Conservation (phyloP, 2,888 invertebrate species). For the Melanotus villosus region DNA sequence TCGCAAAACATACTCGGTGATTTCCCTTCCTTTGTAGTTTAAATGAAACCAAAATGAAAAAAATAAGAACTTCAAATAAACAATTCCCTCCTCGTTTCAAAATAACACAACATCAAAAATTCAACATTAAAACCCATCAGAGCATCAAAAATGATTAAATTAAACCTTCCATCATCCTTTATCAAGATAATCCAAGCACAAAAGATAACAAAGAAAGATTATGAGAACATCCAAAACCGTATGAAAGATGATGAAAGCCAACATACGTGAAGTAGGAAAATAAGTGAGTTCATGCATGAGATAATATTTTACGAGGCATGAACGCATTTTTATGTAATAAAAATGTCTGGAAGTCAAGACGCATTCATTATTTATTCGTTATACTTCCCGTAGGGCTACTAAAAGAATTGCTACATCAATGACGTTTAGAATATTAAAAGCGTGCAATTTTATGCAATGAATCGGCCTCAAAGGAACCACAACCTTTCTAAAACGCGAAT, state of each 20-base stretch:
- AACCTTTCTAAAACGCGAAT: not conserved
- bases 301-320: constrained; percentile 10
- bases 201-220: constrained; percentile 6
- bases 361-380: constrained; percentile 8
- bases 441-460: not conserved
- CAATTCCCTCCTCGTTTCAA: not conserved
- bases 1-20: too few species aligned
- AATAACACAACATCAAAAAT: not conserved
- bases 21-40: not conserved
- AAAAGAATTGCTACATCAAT: not conserved
- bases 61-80: not conserved
- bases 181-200: not conserved
- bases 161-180: not conserved
- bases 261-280: not conserved
- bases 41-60: not conserved
- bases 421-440: not conserved
- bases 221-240: constrained; percentile 1
- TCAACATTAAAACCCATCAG: not conserved
- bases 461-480: not conserved
- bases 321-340: constrained; percentile 6
- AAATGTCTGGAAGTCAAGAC: not conserved
- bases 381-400: not conserved
- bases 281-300: constrained; percentile 13
- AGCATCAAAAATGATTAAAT: not conserved
- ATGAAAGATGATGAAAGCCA: not conserved